Evolutionary conservation across 2,797 vertebrate genomes (phyloP).

Genomic region (Anisognathus igniventris): DNA sequence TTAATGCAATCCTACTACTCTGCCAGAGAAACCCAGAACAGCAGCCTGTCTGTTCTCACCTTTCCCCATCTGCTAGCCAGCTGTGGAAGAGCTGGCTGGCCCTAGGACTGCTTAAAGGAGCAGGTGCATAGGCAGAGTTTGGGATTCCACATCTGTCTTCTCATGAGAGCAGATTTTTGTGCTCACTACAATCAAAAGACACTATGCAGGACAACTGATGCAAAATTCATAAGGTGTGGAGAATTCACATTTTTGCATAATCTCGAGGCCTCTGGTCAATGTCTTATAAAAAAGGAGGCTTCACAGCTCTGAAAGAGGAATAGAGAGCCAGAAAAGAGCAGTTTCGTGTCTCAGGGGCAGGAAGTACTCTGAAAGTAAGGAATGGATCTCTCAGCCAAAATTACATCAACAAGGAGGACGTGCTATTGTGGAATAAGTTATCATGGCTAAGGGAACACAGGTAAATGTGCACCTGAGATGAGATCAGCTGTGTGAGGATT

Average conservation of each 20-base stretch:
- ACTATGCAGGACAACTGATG: neutral
- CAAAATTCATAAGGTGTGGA: neutral
- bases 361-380: neutral
- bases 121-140: conserved; percentile 1
- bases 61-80: conserved; percentile 52
- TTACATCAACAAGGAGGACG: neutral
- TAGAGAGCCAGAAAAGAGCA: neutral
- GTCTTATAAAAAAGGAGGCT: neutral
- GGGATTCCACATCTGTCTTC: neutral
- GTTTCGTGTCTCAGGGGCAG: neutral
- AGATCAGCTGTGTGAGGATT: neutral
- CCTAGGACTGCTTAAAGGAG: conserved; percentile 2
- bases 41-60: conserved; percentile 53
- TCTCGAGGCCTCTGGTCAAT: neutral
- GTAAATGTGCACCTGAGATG: neutral
- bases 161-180: neutral
- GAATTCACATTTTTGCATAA: neutral
- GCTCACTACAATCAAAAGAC: neutral
- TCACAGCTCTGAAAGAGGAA: neutral
- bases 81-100: conserved; percentile 3
- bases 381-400: neutral
- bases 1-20: conserved; percentile 61
- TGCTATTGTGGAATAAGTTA: neutral
- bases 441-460: neutral
- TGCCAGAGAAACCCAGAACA: conserved; percentile 56